These are phyloP conservation scores for Hapalemur alaotrensis DNA, from an alignment of 2,797 vertebrate species.

Conservation along the genomic window DNA sequence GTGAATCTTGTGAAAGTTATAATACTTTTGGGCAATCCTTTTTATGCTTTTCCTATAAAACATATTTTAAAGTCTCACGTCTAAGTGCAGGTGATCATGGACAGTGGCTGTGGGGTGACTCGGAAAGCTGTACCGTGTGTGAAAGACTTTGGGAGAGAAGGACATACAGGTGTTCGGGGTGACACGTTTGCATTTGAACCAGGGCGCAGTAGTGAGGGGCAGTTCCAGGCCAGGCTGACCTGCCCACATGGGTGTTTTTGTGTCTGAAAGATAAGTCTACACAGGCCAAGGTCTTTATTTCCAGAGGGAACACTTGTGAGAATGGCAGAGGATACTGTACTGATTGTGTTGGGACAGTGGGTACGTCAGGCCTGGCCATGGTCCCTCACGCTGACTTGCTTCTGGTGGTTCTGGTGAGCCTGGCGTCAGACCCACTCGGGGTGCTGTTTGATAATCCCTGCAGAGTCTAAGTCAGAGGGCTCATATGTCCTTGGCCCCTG, in stretches of 20 bases:
- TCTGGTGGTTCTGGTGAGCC: background rate
- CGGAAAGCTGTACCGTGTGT: rapidly evolving
- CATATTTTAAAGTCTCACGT: background rate
- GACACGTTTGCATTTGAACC: background rate
- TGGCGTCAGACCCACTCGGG: background rate
- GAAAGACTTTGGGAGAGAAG: background rate
- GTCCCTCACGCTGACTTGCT: background rate
- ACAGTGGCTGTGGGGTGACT: rapidly evolving
- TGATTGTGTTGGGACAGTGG: background rate
- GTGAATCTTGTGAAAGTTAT: background rate
- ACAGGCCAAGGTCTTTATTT: background rate
- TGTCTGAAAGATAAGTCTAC: background rate
- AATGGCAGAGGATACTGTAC: background rate
- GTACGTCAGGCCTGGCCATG: rapidly evolving
- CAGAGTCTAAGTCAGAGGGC: background rate
- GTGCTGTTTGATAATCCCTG: background rate
- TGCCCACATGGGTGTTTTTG: background rate
- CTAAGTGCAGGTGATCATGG: background rate
- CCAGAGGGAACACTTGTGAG: background rate
- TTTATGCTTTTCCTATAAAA: background rate
- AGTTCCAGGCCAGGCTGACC: background rate
- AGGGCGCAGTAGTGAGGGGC: rapidly evolving
- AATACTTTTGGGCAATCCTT: background rate
- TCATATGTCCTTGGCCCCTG: rapidly evolving
- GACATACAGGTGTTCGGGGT: rapidly evolving